Base-by-base conservation (phyloP, 2,113 vertebrate genomes). In the Odocoileus hemionus region DNA sequence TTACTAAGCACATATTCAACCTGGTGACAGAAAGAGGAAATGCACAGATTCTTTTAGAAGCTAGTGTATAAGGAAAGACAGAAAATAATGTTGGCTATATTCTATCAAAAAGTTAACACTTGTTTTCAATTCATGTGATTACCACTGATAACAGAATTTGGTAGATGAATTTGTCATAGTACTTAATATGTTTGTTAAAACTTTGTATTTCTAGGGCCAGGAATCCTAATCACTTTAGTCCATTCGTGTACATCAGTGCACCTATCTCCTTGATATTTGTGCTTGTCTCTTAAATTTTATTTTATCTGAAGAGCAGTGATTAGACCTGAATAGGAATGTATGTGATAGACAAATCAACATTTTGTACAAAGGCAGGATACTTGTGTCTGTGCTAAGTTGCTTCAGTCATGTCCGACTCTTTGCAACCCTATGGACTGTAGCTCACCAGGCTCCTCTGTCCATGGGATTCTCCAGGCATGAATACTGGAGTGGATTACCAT, bases 171-270 rank as follows among this genome's bases (percentile, higher is more conserved):
- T 97, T 95, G 94, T 97, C 58, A 93, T 95, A 67, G 16, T 4
- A 87, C 21, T 96, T 94, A 80, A 88, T 79, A 58, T 96, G 86
- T 94, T 96, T 95, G 74, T 64, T 95, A 95, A 97, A 90, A 8
- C 74, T 97, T 82, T 91, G 76, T 96, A 58, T 89, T 86, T 94
- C 76, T 11, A 61, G 36, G 23, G 13, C 36, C 30, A 54, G 84
- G 58, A 83, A 94, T 91, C 25, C 39, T 94, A 91, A 95, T 94
- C 91, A 54, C 58, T 52, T 78, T 92, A 70, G 80, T 91, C 74
- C 4, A 3, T 92, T 97, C 74, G 19, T 47, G 80, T 91, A 87
- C 10, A 36, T 43, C 15, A 94, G 13, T 78, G 15, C 83, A 94
- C 84, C 70, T 26, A 92, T 85, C 78, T 67, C 43, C 60, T 97